Evolutionary conservation across 2,888 invertebrate species (phyloP).

Genomic region (Marasmarcha lunaedactyla): DNA sequence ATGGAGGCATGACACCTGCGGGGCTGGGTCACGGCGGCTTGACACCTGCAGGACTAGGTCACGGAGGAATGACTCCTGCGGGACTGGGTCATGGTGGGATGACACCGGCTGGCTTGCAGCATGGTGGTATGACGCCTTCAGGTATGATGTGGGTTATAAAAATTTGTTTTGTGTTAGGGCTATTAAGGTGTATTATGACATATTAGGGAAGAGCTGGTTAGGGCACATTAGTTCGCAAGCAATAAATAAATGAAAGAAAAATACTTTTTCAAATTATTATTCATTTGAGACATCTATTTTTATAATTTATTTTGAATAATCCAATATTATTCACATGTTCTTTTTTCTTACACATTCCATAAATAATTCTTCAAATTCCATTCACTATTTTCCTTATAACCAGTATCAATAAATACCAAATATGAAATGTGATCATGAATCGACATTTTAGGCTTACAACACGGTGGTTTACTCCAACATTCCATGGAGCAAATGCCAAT

Average conservation of each 20-base stretch:
- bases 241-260: neutral
- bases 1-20: constrained; percentile 38
- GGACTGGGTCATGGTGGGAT: constrained; percentile 50
- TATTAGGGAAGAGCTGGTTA: neutral
- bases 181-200: no score
- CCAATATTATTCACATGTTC: no score
- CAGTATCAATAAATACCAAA: no score
- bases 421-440: no score
- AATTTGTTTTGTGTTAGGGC: neutral
- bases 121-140: constrained; percentile 45
- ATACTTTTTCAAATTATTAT: neutral
- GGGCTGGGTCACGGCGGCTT: constrained; percentile 28
- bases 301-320: no score
- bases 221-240: neutral
- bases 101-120: constrained; percentile 40
- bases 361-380: no score
- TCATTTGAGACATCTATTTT: no score
- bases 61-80: constrained; percentile 45
- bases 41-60: constrained; percentile 34
- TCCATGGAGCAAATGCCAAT: constrained; percentile 63
- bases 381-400: no score
- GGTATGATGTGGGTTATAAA: no score
- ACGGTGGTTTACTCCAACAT: constrained; percentile 27
- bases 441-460: constrained; percentile 17
- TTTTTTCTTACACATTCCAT: no score